phyloP scores from a whole-genome alignment of 2,888 invertebrate species.

The Meiosimyza decipiens region DNA sequence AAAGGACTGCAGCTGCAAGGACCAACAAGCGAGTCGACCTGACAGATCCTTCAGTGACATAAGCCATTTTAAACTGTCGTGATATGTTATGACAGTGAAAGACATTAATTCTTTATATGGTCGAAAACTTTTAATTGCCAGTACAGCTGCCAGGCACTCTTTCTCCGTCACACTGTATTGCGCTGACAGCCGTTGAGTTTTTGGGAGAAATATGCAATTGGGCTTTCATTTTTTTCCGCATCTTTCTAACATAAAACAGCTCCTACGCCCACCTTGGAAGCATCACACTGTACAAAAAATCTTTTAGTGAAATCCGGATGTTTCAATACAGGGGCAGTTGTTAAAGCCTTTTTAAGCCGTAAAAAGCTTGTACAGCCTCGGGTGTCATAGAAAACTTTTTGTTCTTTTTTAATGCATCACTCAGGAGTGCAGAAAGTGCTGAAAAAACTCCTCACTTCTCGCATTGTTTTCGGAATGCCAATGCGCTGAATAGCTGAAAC shows the following conservation, averaged over 20 bases:
- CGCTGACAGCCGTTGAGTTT: conserved; percentile 11
- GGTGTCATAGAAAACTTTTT: too few species aligned
- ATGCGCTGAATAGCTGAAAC: too few species aligned
- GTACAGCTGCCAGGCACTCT: not conserved
- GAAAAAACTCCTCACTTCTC: too few species aligned
- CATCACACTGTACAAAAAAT: too few species aligned
- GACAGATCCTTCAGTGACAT: conserved; percentile 42
- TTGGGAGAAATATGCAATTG: conserved; percentile 26
- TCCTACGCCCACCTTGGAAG: conserved; percentile 20
- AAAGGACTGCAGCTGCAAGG: conserved; percentile 42
- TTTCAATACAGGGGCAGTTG: too few species aligned
- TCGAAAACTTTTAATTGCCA: not conserved
- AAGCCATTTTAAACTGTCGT: conserved; percentile 33
- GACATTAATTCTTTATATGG: conserved; percentile 37
- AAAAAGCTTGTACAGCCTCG: too few species aligned
- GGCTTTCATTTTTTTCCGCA: not conserved
- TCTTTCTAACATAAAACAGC: conserved; percentile 10
- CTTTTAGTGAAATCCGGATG: too few species aligned
- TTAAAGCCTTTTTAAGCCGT: too few species aligned
- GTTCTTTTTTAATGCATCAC: too few species aligned
- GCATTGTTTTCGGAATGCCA: too few species aligned
- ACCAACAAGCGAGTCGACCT: conserved; percentile 50
- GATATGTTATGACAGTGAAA: conserved; percentile 47
- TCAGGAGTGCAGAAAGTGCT: too few species aligned
- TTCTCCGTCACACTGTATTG: conserved; percentile 15